Conservation (phyloP, 1,140 invertebrate genomes). For the Araneus ventricosus region DNA sequence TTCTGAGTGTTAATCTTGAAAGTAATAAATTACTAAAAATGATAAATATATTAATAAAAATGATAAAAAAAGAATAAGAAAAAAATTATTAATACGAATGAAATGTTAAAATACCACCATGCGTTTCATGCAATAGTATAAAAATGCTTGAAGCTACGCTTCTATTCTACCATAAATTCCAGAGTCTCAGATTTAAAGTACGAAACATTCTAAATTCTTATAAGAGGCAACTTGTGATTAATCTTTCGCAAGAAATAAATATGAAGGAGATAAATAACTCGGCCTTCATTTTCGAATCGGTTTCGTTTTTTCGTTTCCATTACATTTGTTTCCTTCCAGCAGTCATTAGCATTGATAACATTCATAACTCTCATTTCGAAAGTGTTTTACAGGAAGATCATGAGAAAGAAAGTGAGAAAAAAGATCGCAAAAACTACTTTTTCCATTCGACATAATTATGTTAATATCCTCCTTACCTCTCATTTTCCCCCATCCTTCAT, state of each 20-base stretch:
- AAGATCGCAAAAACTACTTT: background rate
- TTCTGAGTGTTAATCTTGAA: no score
- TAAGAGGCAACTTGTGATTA: background rate
- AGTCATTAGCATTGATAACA: conserved; percentile 8
- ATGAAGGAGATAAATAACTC: background rate
- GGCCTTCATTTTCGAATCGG: background rate
- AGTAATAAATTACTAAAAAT: no score
- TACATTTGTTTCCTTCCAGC: background rate
- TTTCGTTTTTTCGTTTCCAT: background rate
- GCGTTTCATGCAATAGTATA: no score
- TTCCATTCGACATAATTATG: conserved; percentile 36
- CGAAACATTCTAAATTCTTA: background rate
- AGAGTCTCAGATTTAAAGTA: no score
- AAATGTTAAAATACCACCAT: no score
- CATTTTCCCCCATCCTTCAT: background rate
- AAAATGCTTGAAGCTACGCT: no score
- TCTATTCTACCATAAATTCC: no score
- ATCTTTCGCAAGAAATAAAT: background rate
- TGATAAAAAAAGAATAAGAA: no score
- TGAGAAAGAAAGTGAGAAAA: background rate
- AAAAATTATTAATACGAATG: no score
- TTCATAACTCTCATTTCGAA: conserved; percentile 27
- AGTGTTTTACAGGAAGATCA: background rate
- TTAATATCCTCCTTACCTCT: conserved; percentile 34
- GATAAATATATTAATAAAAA: no score